phyloP scores from a whole-genome alignment of 2,113 vertebrate genomes.

The Paradoxurus hermaphroditus region DNA sequence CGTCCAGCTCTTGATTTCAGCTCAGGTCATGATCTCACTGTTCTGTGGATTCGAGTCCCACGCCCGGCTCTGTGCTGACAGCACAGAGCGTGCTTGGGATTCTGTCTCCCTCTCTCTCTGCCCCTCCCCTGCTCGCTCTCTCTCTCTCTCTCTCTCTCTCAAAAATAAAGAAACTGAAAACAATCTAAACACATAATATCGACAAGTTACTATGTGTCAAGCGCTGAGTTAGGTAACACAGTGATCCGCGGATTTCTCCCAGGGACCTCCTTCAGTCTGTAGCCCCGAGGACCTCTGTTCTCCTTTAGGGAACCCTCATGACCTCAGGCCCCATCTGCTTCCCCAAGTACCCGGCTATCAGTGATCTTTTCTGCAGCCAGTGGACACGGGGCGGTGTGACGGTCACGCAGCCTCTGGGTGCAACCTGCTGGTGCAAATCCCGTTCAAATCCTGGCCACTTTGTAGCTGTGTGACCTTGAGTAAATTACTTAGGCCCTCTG shows the following conservation, averaged over 20 bases:
- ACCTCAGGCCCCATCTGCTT: not conserved
- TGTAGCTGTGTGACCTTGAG: not conserved
- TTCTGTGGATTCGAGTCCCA: no score
- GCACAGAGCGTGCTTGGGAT: no score
- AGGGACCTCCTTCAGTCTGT: not conserved
- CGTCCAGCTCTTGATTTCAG: no score
- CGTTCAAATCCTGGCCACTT: not conserved
- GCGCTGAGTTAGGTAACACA: not conserved
- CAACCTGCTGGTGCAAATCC: not conserved
- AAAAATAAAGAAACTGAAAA: not conserved
- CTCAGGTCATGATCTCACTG: no score
- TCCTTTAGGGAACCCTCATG: not conserved
- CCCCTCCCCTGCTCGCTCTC: no score
- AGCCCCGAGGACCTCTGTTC: not conserved
- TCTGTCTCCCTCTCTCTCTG: no score
- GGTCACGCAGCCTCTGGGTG: not conserved
- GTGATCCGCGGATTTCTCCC: not conserved
- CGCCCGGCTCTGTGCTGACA: no score
- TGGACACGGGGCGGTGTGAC: not conserved
- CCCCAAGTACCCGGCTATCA: not conserved
- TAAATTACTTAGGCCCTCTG: slow-evolving; percentile 5
- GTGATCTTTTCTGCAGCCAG: not conserved
- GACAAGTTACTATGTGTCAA: not conserved
- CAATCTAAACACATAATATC: not conserved
- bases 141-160: no score